A percentile compares a stretch with the other conserved stretches of the same genome.
These are phyloP conservation scores for Aspiorhynchus laticeps DNA, from an alignment of 2,113 vertebrate genomes.

Conservation along the genomic window DNA sequence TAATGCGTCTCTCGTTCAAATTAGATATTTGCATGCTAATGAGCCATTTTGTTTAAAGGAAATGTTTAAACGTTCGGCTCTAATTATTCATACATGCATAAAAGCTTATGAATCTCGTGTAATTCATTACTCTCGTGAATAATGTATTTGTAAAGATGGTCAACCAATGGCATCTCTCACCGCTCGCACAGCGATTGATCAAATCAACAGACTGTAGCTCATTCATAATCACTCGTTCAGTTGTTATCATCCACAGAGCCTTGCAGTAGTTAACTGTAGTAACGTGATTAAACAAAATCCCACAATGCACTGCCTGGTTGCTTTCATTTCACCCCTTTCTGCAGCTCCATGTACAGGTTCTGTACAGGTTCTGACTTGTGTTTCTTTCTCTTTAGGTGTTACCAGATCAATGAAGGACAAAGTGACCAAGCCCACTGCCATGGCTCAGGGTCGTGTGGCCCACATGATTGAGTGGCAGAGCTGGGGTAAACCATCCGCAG, in stretches of 20 bases:
- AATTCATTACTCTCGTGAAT: slow-evolving; percentile 61
- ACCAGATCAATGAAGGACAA: slow-evolving; percentile 96
- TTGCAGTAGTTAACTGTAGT: slow-evolving; percentile 11
- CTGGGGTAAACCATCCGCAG: slow-evolving; percentile 84
- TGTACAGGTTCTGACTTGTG: slow-evolving; percentile 25
- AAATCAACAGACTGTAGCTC: slow-evolving; percentile 39
- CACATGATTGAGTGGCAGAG: slow-evolving; percentile 99
- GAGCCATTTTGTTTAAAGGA: slow-evolving; percentile 53
- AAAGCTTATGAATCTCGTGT: slow-evolving; percentile 62
- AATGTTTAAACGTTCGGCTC: slow-evolving; percentile 36
- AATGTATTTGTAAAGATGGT: slow-evolving; percentile 51
- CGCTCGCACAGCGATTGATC: slow-evolving; percentile 26
- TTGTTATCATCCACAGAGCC: neutral
- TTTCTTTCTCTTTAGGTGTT: slow-evolving; percentile 78
- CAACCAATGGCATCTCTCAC: slow-evolving; percentile 31
- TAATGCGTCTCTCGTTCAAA: slow-evolving; percentile 50
- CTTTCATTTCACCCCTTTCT: slow-evolving; percentile 44
- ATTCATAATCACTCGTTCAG: slow-evolving; percentile 38
- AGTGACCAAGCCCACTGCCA: slow-evolving; percentile 96
- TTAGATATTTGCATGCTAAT: slow-evolving; percentile 67
- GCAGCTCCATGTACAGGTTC: slow-evolving; percentile 11
- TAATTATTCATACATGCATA: slow-evolving; percentile 45
- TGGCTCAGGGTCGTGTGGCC: slow-evolving; percentile 94
- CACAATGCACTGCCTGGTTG: slow-evolving; percentile 31
- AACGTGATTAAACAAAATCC: slow-evolving; percentile 1